Percentiles rank a stretch among this genome's conserved stretches.
phyloP scores from a whole-genome alignment of 2,797 vertebrate genomes.

The Esox masquinongy region DNA sequence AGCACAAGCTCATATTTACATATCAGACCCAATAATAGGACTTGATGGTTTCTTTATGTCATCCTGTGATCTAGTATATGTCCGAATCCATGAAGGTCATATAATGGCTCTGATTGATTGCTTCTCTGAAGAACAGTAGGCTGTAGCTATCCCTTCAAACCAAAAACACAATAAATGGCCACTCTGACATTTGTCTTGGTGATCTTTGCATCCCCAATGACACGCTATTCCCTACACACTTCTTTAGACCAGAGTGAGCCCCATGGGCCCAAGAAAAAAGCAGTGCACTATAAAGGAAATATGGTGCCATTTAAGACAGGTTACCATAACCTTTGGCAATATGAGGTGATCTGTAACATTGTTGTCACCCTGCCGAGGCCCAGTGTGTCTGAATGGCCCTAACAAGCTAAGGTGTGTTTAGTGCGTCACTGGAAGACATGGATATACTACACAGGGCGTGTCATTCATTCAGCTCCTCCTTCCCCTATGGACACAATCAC shows the following conservation, averaged over 20 bases:
- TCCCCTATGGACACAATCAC: no score
- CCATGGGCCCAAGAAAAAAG: no score
- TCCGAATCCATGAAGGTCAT: not conserved
- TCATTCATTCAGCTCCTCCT: no score
- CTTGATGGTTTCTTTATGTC: not conserved
- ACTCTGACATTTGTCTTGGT: conserved; percentile 10
- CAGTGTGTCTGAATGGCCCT: conserved; percentile 1
- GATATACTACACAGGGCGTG: no score
- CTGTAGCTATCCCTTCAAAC: not conserved
- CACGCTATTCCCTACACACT: no score
- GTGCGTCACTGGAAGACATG: not conserved
- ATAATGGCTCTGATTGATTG: not conserved
- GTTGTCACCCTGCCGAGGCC: not conserved
- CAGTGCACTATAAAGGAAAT: no score
- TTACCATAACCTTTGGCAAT: not conserved
- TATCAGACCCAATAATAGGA: no score
- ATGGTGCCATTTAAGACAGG: no score
- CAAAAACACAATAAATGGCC: not conserved
- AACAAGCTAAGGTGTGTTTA: not conserved
- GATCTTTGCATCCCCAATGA: no score
- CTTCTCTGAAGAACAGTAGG: not conserved
- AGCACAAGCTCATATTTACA: no score
- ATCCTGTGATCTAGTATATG: no score
- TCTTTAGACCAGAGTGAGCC: no score
- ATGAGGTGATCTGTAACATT: conserved; percentile 7